phyloP scores from a whole-genome alignment of 2,888 invertebrate genomes.

The Pammene aurita region DNA sequence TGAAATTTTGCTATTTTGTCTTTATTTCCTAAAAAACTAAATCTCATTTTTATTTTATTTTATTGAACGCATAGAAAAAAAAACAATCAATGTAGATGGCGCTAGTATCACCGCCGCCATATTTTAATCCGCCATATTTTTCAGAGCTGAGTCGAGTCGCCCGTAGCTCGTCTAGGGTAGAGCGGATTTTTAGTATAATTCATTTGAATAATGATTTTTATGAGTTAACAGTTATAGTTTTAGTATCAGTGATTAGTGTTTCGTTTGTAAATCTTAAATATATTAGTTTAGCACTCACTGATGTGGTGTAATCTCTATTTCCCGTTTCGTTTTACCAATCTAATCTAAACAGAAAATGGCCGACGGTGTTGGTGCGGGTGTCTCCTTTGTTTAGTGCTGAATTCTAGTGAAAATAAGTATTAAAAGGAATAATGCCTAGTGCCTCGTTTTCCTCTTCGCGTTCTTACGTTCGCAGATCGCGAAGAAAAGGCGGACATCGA shows the following conservation, averaged over 20 bases:
- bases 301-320: conserved; percentile 71
- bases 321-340: conserved; percentile 78
- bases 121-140: conserved; percentile 80
- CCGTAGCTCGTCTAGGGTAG: conserved; percentile 71
- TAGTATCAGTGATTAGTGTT: conserved; percentile 73
- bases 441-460: conserved; percentile 96
- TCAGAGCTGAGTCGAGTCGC: conserved; percentile 67
- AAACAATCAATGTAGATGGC: conserved; percentile 59
- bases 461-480: conserved; percentile 95
- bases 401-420: conserved; percentile 81
- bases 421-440: conserved; percentile 93
- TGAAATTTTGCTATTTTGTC: no score
- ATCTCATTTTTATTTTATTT: not conserved
- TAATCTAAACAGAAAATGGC: conserved; percentile 91
- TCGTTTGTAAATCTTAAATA: conserved; percentile 58
- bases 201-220: conserved; percentile 73
- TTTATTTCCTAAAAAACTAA: not conserved
- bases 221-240: conserved; percentile 68
- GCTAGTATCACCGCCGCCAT: conserved; percentile 67
- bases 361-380: conserved; percentile 90
- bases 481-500: conserved; percentile 95
- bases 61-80: conserved; percentile 41
- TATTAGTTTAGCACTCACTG: conserved; percentile 56
- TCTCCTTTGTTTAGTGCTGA: conserved; percentile 91
- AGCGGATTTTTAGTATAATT: conserved; percentile 69